A percentile compares a stretch with the other conserved stretches of the same genome.
These are phyloP conservation scores for Octonoba sinensis DNA, from an alignment of 2,888 invertebrate species.

Conservation along the genomic window DNA sequence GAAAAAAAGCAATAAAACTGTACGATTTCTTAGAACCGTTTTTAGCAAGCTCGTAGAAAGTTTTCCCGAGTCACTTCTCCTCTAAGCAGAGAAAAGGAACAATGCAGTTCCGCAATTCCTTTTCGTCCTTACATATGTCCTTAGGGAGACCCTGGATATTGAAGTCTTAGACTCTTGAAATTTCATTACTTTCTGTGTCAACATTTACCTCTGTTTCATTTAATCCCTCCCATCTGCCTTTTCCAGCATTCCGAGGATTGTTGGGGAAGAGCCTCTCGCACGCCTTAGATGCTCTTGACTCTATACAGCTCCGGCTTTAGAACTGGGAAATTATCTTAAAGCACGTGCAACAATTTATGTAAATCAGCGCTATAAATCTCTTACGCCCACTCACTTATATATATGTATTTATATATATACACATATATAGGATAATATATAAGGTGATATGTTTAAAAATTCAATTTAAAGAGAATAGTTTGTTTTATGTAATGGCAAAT, in stretches of 20 bases:
- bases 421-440: no score
- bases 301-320: not conserved
- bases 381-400: no score
- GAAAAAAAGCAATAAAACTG: no score
- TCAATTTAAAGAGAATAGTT: no score
- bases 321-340: no score
- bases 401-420: no score
- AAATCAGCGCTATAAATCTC: no score
- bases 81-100: slow-evolving; percentile 17
- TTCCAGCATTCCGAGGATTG: slow-evolving; percentile 33
- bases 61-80: slow-evolving; percentile 16
- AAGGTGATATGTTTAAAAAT: no score
- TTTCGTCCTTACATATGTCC: slow-evolving; percentile 52
- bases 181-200: slow-evolving; percentile 60
- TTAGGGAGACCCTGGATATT: slow-evolving; percentile 31
- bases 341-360: no score
- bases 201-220: slow-evolving; percentile 51
- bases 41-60: no score
- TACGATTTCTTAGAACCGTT: no score
- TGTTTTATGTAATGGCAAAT: no score
- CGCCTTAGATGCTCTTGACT: not conserved
- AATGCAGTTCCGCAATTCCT: slow-evolving; percentile 50
- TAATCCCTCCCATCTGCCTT: slow-evolving; percentile 35
- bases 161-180: slow-evolving; percentile 54
- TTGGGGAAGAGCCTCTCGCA: not conserved